phyloP scores from a whole-genome alignment of 2,113 vertebrate genomes.

The Brachyhypopomus occidentalis region DNA sequence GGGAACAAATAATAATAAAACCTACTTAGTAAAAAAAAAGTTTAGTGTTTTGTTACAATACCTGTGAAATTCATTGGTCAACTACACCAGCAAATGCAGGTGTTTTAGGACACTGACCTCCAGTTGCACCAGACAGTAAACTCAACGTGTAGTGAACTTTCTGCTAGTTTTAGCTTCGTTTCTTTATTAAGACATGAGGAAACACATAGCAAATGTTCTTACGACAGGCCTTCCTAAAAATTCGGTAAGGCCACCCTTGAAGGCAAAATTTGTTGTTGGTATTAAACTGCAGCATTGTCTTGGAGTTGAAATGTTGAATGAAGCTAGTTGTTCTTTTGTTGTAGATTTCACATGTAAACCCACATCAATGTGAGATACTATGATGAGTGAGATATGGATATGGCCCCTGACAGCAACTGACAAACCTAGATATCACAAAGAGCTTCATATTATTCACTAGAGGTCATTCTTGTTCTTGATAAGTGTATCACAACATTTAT shows the following conservation, averaged over 20 bases:
- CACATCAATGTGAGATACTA: not conserved
- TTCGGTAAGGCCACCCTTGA: no score
- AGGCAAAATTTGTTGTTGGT: no score
- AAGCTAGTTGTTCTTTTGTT: not conserved
- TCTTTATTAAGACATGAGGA: no score
- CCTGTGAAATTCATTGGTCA: not conserved
- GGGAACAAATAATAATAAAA: slow-evolving; percentile 58
- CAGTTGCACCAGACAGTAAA: not conserved
- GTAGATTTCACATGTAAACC: not conserved
- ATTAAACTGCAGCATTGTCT: no score
- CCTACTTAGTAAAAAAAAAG: slow-evolving; percentile 39
- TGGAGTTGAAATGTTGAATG: not conserved
- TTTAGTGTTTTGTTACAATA: slow-evolving; percentile 16
- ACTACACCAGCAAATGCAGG: not conserved
- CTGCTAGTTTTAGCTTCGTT: not conserved
- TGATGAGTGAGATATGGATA: no score
- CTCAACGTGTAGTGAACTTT: not conserved
- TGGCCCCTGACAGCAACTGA: not conserved
- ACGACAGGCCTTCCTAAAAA: no score
- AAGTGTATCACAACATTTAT: not conserved
- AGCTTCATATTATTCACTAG: not conserved
- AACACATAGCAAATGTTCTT: no score
- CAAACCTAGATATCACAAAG: not conserved
- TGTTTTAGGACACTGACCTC: not conserved
- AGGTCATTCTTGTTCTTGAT: not conserved